phyloP scores from a whole-genome alignment of 2,888 invertebrate species.

The Stratiomys singularior region DNA sequence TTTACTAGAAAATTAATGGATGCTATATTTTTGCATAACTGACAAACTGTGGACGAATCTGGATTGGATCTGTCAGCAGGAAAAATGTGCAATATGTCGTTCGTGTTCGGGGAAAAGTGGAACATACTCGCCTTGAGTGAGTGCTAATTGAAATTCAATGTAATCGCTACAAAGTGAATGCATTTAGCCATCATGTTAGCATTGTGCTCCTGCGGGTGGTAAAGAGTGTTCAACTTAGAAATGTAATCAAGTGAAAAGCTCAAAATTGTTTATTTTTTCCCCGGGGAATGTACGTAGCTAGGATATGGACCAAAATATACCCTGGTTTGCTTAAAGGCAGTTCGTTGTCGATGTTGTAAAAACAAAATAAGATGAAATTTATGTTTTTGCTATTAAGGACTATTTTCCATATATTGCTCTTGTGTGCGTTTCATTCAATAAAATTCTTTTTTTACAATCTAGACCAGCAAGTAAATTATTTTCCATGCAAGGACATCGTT shows the following conservation, averaged over 20 bases:
- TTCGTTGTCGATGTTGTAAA: too few species aligned
- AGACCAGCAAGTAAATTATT: too few species aligned
- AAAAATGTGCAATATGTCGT: neutral
- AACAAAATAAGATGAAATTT: too few species aligned
- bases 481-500: too few species aligned
- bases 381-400: too few species aligned
- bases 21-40: too few species aligned
- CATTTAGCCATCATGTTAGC: conserved; percentile 21
- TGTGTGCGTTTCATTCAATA: too few species aligned
- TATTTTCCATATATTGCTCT: too few species aligned
- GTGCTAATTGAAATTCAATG: conserved; percentile 38
- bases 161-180: conserved; percentile 12
- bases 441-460: too few species aligned
- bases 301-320: neutral
- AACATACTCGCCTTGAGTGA: neutral
- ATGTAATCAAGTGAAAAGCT: conserved; percentile 8
- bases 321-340: too few species aligned
- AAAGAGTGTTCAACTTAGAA: neutral
- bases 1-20: too few species aligned
- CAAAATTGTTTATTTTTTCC: conserved; percentile 1
- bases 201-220: conserved; percentile 6
- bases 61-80: neutral
- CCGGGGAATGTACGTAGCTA: neutral
- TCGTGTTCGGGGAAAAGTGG: neutral
- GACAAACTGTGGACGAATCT: neutral